phyloP scores from a whole-genome alignment of 1,140 invertebrate species.

The Platorchestia sp. region DNA sequence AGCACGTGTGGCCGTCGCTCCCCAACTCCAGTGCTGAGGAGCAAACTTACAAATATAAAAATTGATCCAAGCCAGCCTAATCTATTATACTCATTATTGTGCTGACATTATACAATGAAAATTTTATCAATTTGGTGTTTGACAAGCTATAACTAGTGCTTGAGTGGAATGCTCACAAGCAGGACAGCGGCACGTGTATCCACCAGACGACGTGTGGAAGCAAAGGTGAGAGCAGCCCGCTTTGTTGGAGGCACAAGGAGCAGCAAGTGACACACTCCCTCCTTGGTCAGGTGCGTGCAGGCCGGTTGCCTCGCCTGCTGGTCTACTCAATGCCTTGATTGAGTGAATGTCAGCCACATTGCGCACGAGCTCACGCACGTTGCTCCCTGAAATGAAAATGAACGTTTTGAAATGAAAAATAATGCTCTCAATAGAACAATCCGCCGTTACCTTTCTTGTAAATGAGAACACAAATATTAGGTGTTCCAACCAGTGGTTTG shows the following conservation, averaged over 20 bases:
- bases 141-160: not conserved
- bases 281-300: not conserved
- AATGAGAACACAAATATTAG: not conserved
- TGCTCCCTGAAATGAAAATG: not conserved
- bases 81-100: too few species aligned
- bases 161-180: constrained; percentile 72
- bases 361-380: not conserved
- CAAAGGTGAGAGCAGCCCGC: constrained; percentile 89
- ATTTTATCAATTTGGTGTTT: not conserved
- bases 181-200: constrained; percentile 85
- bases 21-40: not conserved
- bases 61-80: not conserved
- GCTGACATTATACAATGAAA: not conserved
- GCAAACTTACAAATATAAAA: not conserved
- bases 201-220: constrained; percentile 82
- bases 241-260: constrained; percentile 81
- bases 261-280: constrained; percentile 69
- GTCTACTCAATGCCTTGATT: not conserved
- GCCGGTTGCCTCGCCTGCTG: not conserved
- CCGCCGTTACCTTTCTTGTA: not conserved
- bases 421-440: not conserved
- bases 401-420: not conserved
- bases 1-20: not conserved
- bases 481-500: not conserved
- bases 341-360: constrained; percentile 8